Percentiles rank a stretch among this genome's conserved stretches.
phyloP scores from a whole-genome alignment of 2,113 vertebrate species.

The Picathartes gymnocephalus region DNA sequence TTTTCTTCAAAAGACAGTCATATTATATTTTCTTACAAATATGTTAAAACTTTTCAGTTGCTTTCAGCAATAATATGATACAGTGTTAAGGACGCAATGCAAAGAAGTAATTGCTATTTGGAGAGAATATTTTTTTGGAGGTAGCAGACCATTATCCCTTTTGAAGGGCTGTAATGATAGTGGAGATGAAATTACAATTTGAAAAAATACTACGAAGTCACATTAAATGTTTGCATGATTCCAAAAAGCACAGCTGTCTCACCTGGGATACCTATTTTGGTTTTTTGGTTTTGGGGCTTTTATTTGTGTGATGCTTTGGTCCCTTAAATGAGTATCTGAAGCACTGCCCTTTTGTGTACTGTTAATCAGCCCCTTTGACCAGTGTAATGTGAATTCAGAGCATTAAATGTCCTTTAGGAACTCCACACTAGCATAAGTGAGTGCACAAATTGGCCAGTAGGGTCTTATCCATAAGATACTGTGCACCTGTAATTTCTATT shows the following conservation, averaged over 20 bases:
- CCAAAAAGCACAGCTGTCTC: background rate
- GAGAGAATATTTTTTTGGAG: constrained; percentile 21
- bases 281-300: background rate
- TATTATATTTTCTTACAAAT: constrained; percentile 42
- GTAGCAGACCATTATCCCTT: background rate
- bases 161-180: background rate
- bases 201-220: background rate
- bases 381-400: background rate
- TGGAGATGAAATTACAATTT: background rate
- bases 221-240: background rate
- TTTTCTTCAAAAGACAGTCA: background rate
- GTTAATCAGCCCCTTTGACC: background rate
- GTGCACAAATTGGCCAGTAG: background rate
- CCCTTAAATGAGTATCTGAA: background rate
- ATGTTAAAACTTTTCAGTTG: constrained; percentile 3
- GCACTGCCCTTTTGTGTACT: background rate
- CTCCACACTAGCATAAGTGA: background rate
- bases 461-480: background rate
- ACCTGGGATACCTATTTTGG: background rate
- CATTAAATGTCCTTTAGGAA: background rate
- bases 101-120: constrained; percentile 49
- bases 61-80: constrained; percentile 5
- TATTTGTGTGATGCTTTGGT: background rate
- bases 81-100: background rate
- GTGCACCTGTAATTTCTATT: background rate